Conservation (phyloP, 2,113 vertebrate species). For the Rhabdornis inornatus region DNA sequence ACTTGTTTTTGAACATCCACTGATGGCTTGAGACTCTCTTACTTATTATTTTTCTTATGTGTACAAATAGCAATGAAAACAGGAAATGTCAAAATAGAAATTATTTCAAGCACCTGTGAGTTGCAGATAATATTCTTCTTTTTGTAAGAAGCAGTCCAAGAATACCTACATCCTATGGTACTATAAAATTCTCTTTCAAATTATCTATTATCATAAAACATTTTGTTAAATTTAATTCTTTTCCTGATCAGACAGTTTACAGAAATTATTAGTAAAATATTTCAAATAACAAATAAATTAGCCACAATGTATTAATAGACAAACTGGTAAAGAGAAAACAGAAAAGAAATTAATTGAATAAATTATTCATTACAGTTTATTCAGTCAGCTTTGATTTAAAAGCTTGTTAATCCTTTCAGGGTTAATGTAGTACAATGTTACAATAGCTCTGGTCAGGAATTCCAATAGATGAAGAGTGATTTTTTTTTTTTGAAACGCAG, state of each 20-base stretch:
- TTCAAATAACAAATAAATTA: constrained; percentile 39
- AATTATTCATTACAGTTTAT: constrained; percentile 35
- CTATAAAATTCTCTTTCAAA: neutral
- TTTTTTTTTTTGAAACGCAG: neutral
- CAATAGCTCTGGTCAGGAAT: neutral
- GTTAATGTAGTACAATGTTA: neutral
- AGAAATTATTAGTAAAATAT: neutral
- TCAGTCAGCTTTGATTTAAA: constrained; percentile 38
- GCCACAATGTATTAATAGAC: neutral
- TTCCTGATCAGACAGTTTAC: neutral
- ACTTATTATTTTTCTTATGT: neutral
- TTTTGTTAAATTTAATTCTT: neutral
- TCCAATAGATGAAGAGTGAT: neutral
- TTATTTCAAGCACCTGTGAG: neutral
- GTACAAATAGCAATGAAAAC: neutral
- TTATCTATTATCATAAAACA: neutral
- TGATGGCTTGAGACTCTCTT: neutral
- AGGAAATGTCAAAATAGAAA: neutral
- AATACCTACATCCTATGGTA: neutral
- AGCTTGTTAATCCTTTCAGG: constrained; percentile 28
- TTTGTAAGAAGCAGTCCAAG: neutral
- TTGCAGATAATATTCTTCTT: neutral
- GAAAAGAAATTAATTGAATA: constrained; percentile 39
- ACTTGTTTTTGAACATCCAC: constrained; percentile 5
- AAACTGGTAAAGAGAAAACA: constrained; percentile 11